phyloP scores from a whole-genome alignment of 2,888 invertebrate species.

The Labia minor region DNA sequence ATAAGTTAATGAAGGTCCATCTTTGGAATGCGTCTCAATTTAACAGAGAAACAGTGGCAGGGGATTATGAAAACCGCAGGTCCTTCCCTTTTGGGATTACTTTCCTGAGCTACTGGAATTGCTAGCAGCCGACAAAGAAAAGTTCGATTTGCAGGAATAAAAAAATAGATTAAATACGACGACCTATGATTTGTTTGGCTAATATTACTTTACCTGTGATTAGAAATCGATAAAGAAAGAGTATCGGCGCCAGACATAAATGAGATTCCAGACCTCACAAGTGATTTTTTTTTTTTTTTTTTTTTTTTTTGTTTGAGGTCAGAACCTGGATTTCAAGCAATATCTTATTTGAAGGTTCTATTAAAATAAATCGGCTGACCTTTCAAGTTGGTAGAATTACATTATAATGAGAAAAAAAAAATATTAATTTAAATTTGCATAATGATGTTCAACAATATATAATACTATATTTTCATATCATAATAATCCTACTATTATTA shows the following conservation, averaged over 20 bases:
- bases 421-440: neutral
- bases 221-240: neutral
- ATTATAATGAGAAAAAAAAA: neutral
- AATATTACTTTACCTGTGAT: constrained; percentile 7
- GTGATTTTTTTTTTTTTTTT: neutral
- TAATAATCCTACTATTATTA: no score
- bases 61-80: neutral
- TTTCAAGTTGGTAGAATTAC: neutral
- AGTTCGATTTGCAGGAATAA: neutral
- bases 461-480: no score
- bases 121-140: neutral
- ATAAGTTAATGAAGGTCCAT: no score
- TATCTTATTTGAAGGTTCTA: neutral
- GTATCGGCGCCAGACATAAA: neutral
- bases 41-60: no score
- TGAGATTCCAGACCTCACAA: constrained; percentile 13
- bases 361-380: neutral
- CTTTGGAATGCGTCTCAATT: no score
- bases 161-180: constrained; percentile 1
- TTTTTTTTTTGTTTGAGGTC: neutral
- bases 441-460: neutral
- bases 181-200: constrained; percentile 7
- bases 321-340: neutral
- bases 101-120: neutral
- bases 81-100: neutral